These are phyloP conservation scores for Lates japonicus DNA, from an alignment of 2,797 vertebrate species.

Conservation along the genomic window DNA sequence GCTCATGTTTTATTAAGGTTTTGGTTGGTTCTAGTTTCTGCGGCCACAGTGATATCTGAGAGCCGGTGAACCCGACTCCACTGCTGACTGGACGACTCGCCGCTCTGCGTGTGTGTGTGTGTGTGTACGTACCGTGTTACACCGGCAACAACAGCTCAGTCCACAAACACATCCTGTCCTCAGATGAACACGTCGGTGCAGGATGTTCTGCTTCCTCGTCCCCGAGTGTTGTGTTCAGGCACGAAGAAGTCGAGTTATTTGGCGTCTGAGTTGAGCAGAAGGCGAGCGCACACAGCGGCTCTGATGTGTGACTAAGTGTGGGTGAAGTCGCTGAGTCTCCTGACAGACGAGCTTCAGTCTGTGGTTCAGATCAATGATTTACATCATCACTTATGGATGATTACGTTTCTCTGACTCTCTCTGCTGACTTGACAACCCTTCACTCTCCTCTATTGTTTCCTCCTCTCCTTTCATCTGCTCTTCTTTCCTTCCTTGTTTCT, in stretches of 20 bases:
- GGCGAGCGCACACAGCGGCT: background rate
- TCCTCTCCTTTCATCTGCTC: background rate
- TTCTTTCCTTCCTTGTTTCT: fast-evolving
- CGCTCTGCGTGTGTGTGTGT: constrained; percentile 22
- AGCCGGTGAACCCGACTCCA: constrained; percentile 71
- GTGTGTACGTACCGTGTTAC: constrained; percentile 10
- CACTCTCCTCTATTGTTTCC: background rate
- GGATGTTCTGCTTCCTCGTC: no score
- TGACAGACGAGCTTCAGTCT: constrained; percentile 63
- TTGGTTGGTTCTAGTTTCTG: constrained; percentile 74
- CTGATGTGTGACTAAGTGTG: constrained; percentile 57
- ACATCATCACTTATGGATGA: constrained; percentile 76
- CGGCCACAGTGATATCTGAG: constrained; percentile 77
- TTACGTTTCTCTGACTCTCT: constrained; percentile 47
- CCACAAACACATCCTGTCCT: no score
- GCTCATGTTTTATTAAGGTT: constrained; percentile 85
- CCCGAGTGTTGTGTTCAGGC: background rate
- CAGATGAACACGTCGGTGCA: no score
- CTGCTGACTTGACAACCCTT: constrained; percentile 59
- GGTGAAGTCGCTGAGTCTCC: constrained; percentile 57
- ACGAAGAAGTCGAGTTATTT: constrained; percentile 18
- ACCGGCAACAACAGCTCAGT: no score
- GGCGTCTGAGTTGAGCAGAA: constrained; percentile 7
- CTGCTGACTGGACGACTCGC: constrained; percentile 75
- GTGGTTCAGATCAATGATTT: constrained; percentile 68